A percentile compares a stretch with the other conserved stretches of the same genome.
These are phyloP conservation scores for Epizoanthus scotinus DNA, from an alignment of 92 coral and sea anemone species.

Conservation along the genomic window DNA sequence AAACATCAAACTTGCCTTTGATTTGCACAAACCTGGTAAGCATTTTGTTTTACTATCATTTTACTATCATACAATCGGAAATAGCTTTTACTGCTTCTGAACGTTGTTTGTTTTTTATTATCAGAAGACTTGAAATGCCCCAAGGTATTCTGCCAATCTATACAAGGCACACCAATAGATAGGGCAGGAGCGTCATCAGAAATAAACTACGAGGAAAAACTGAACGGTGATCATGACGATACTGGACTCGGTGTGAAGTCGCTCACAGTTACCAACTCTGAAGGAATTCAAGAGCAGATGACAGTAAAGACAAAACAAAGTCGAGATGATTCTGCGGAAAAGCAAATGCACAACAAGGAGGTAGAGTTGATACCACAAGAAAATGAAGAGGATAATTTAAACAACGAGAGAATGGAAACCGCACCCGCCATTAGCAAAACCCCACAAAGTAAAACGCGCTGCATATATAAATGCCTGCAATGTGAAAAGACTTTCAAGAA, in stretches of 20 bases:
- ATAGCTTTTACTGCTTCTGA: too few species aligned
- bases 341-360: too few species aligned
- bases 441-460: not conserved
- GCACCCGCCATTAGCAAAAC: not conserved
- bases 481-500: slow-evolving; percentile 45
- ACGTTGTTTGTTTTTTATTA: too few species aligned
- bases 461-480: slow-evolving; percentile 30
- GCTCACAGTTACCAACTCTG: not conserved
- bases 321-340: too few species aligned
- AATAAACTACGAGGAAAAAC: not conserved
- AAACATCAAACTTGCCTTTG: not conserved
- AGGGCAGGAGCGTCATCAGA: not conserved
- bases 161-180: not conserved
- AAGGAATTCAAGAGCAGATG: not conserved
- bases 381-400: too few species aligned
- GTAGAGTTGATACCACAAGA: too few species aligned
- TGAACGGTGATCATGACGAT: too few species aligned
- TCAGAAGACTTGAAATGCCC: not conserved
- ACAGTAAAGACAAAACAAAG: too few species aligned
- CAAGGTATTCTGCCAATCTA: not conserved
- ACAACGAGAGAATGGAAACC: too few species aligned
- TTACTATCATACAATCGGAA: not conserved
- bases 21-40: not conserved
- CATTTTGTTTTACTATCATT: not conserved
- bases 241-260: not conserved